Conservation (phyloP, 2,797 vertebrate species). For the Microchirus variegatus region DNA sequence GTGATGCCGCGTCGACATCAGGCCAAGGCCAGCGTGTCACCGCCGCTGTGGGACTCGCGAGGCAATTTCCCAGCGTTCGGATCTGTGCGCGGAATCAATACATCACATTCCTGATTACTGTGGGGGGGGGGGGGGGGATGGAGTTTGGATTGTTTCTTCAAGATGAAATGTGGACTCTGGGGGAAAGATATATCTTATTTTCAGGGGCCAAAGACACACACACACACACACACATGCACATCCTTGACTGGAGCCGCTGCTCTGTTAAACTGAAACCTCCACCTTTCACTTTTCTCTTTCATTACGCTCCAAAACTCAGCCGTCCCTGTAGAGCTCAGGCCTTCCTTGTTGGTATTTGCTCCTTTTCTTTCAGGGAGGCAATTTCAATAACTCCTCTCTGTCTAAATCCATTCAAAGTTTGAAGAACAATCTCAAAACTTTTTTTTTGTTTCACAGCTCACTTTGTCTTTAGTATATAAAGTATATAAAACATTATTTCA, state of each 20-base stretch:
- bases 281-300: constrained; percentile 67
- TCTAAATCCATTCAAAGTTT: constrained; percentile 61
- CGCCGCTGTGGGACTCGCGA: constrained; percentile 61
- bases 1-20: constrained; percentile 35
- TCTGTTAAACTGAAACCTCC: constrained; percentile 55
- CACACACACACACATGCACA: constrained; percentile 20
- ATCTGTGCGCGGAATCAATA: constrained; percentile 73
- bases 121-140: constrained; percentile 73
- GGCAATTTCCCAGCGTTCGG: constrained; percentile 77
- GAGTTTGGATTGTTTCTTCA: constrained; percentile 81
- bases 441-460: constrained; percentile 3
- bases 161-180: constrained; percentile 76
- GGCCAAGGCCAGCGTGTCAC: constrained; percentile 54
- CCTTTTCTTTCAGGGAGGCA: constrained; percentile 53
- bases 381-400: constrained; percentile 57
- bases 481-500: no score
- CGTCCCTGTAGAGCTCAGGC: constrained; percentile 18
- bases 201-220: constrained; percentile 41
- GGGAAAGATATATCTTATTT: constrained; percentile 75
- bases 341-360: constrained; percentile 17
- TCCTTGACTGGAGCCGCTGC: constrained; percentile 5
- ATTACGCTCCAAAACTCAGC: constrained; percentile 60
- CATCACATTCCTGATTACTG: constrained; percentile 78
- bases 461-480: constrained; percentile 12
- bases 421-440: constrained; percentile 47